These are phyloP conservation scores for Tonatia bakeri DNA, from an alignment of 2,113 vertebrate species.

Conservation along the genomic window DNA sequence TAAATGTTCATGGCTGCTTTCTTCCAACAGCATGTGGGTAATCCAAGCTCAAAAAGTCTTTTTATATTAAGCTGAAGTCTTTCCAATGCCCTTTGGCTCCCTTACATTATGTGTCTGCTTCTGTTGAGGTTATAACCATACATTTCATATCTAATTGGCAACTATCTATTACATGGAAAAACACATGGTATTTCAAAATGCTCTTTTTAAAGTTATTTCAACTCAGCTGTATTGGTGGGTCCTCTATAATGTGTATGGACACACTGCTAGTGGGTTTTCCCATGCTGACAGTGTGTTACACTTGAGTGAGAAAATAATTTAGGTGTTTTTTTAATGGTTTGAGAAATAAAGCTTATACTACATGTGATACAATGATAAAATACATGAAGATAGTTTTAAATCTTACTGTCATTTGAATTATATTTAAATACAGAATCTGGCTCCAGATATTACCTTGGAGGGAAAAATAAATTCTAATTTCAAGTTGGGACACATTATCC, in stretches of 20 bases:
- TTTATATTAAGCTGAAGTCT: neutral
- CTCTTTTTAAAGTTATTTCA: neutral
- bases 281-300: neutral
- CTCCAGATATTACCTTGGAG: slow-evolving; percentile 29
- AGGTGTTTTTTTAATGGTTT: neutral
- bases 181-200: neutral
- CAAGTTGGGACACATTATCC: slow-evolving; percentile 20
- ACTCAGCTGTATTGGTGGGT: neutral
- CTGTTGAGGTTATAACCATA: neutral
- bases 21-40: neutral
- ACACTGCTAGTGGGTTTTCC: neutral
- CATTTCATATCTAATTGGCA: neutral
- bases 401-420: slow-evolving; percentile 43
- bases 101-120: neutral
- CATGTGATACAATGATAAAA: neutral
- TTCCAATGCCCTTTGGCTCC: neutral
- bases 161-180: neutral
- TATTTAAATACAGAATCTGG: slow-evolving; percentile 18
- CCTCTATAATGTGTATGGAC: neutral
- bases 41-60: neutral
- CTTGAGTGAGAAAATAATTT: neutral
- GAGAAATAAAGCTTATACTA: neutral
- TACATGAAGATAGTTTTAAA: slow-evolving; percentile 23
- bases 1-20: neutral
- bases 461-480: slow-evolving; percentile 31